Conservation (phyloP, 2,113 vertebrate species). For the Addax nasomaculatus region DNA sequence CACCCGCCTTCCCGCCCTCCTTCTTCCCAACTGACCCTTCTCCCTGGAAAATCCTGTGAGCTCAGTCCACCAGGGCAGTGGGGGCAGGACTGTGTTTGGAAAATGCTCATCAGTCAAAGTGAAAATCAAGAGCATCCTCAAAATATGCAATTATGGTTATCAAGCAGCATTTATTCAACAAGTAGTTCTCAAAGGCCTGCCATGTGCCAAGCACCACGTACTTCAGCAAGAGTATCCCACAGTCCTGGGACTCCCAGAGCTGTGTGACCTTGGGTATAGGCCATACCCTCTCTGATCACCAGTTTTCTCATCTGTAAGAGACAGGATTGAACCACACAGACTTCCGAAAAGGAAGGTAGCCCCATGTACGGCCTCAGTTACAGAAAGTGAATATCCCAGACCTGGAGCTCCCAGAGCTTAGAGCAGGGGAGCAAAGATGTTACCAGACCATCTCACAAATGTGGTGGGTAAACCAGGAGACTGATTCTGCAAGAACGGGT, state of each 20-base stretch:
- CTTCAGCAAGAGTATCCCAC: background rate
- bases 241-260: background rate
- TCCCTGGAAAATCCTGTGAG: background rate
- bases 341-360: background rate
- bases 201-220: rapidly evolving
- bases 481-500: rapidly evolving
- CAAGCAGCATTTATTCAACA: background rate
- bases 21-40: background rate
- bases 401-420: background rate
- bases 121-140: background rate
- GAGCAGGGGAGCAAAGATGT: background rate
- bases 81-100: background rate
- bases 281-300: background rate
- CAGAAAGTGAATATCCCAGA: background rate
- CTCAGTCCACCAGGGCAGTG: background rate
- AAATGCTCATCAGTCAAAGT: background rate
- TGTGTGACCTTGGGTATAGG: background rate
- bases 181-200: background rate
- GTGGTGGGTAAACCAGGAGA: too few species aligned
- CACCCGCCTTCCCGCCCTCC: background rate
- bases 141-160: background rate
- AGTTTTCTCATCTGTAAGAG: background rate
- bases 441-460: background rate
- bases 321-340: background rate
- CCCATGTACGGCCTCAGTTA: background rate